Evolutionary conservation across 1,140 invertebrate genomes (phyloP), one percentile per base, ranked within the genome.

Genomic region (Zaprionus ornatus): DNA sequence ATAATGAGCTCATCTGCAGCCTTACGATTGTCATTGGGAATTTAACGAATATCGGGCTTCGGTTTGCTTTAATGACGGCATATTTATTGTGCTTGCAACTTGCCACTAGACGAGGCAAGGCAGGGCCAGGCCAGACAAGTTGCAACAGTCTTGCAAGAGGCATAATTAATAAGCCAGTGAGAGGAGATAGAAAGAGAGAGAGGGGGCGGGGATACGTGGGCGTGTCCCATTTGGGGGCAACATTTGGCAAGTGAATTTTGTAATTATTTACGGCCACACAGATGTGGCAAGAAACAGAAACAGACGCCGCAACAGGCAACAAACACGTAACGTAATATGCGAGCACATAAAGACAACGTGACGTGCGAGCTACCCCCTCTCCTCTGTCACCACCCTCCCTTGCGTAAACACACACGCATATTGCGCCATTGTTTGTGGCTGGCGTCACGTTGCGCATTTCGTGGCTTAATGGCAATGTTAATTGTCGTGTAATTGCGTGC

Each of bases 401-500:
- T 3, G 19, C 29, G 61, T 61, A 68, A 62, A 70, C 62, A 17
- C 40, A 45, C 40, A 45, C 40, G 7, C 40, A 45, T 45, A 17
- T 17, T 45, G 40, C 40, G 40, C 40, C 40, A 74, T 62, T 74
- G 65, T 69, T 70, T 75, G 67, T 63, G 52, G 59, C 29, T 62
- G 70, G 62, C 48, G 68, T 71, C 68, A 77, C 71, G 66, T 63
- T 73, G 61, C 40, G 57, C 80, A 77, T 68, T 74, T 88, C 74
- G 71, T 80, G 83, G 70, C 74, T 88, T 88, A 87, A 88, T 87
- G 84, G 80, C 77, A 80, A 84, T 88, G 85, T 88, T 88, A 88
- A 88, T 88, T 82, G 80, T 71, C 84, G 72, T 90, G 84, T 88
- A 90, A 88, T 88, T 88, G 85, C 85, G 78, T 78, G 80, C 74